Evolutionary conservation across 2,888 invertebrate species (phyloP), one percentile per base, ranked within the genome.

Genomic region (Spilosoma lubricipeda): DNA sequence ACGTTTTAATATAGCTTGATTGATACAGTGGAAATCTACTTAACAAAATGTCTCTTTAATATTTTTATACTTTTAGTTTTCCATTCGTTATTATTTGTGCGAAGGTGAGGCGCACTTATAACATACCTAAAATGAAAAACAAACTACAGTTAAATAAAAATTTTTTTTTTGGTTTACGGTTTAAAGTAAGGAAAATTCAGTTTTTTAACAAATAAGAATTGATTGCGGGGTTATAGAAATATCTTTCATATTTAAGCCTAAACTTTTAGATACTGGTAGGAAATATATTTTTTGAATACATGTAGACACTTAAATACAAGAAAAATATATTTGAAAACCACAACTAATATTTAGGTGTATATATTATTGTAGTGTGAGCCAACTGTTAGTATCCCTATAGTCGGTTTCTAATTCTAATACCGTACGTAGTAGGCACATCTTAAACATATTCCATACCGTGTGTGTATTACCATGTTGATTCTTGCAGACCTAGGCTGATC

Each of bases 361-460:
- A 27, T 27, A 9, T 27, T 59, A 27, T 11, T 59, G 11, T 59
- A 59, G n/a, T n/a, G 13, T 59, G 27, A 59, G 27, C n/a, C 56
- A 52, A 48, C n/a, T 56, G 20, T 52, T 52, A 52, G 23, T 23
- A n/a, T 8, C 56, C 7, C 56, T 27, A 13, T 59, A 59, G 56
- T 59, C 27, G 56, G 56, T 59, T 59, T 13, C 56, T 59, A 27
- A 56, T 56, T 56, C 11, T 27, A 70, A 20, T 39, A 20, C 20
- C 30, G 20, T 67, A 63, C 30, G 30, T 67, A 59, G 63, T 63
- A 70, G 63, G 30, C 63, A 42, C 30, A 23, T 45, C 27, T 70
- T 63, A 42, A 70, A 64, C 64, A 70, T 64, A 39, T 70, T 70
- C 42, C 45, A 45, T 48, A 70, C 59, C 30, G 45, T 63, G 45